Evolutionary conservation across 2,888 invertebrate species (phyloP).

Genomic region (Allacma fusca): DNA sequence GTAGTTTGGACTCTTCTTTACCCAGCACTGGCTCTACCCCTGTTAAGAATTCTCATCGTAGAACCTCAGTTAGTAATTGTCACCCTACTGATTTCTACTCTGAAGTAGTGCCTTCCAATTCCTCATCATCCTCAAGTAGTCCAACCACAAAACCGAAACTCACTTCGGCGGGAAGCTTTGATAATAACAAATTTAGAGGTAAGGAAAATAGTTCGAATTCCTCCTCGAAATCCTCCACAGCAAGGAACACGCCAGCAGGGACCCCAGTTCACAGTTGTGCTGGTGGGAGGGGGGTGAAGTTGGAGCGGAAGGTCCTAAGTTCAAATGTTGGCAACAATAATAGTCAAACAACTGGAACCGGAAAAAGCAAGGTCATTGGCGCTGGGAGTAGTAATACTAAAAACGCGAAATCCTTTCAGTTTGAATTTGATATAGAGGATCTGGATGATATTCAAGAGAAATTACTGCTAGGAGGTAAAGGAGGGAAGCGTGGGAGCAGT

Average conservation of each 20-base stretch:
- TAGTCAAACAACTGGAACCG: neutral
- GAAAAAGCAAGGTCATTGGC: neutral
- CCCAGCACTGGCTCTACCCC: neutral
- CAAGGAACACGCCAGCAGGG: conserved; percentile 49
- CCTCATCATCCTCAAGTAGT: conserved; percentile 57
- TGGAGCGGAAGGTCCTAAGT: conserved; percentile 36
- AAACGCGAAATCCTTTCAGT: conserved; percentile 38
- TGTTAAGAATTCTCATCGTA: conserved; percentile 33
- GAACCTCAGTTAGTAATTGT: conserved; percentile 46
- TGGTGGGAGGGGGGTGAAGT: neutral
- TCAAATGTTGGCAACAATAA: neutral
- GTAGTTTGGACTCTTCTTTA: neutral
- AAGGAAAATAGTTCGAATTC: conserved; percentile 51
- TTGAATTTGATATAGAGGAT: conserved; percentile 52
- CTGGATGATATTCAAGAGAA: conserved; percentile 48
- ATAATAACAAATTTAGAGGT: conserved; percentile 40
- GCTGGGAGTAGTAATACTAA: neutral
- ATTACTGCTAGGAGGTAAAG: neutral
- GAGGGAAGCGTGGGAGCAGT: conserved; percentile 23
- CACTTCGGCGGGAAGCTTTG: conserved; percentile 41
- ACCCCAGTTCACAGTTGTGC: conserved; percentile 47
- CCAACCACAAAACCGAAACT: conserved; percentile 53
- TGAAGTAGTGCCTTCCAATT: conserved; percentile 43
- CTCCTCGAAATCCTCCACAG: conserved; percentile 44
- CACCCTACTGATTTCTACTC: neutral